A percentile compares a stretch with the other conserved stretches of the same genome.
Evolutionary conservation across 2,888 invertebrate genomes (phyloP).

Genomic region (Azorinus chamasolen): DNA sequence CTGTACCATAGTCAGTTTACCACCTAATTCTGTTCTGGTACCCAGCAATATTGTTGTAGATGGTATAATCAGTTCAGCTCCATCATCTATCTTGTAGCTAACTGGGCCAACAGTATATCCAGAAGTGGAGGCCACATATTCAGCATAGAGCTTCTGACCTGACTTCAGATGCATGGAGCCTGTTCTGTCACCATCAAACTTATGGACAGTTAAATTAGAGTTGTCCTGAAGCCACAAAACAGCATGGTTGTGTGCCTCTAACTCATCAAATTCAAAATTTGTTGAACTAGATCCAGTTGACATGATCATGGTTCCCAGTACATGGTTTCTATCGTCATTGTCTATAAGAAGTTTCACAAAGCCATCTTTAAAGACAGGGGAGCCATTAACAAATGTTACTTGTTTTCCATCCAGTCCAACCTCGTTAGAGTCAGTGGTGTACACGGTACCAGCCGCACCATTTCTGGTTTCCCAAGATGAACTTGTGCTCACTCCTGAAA

Average conservation of each 20-base stretch:
- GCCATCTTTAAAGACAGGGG: constrained; percentile 61
- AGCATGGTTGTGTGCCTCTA: constrained; percentile 75
- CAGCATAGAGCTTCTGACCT: constrained; percentile 71
- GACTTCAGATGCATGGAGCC: constrained; percentile 69
- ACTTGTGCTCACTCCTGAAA: constrained; percentile 34
- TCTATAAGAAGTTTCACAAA: constrained; percentile 69
- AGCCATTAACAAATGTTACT: constrained; percentile 50
- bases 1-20: constrained; percentile 74
- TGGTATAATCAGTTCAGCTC: constrained; percentile 70
- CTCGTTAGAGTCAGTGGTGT: constrained; percentile 66
- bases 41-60: constrained; percentile 75
- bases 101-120: constrained; percentile 79
- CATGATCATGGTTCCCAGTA: constrained; percentile 71
- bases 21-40: constrained; percentile 71
- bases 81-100: constrained; percentile 71
- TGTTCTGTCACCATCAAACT: constrained; percentile 77
- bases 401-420: constrained; percentile 60
- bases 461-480: constrained; percentile 56
- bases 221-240: constrained; percentile 69
- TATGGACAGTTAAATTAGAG: constrained; percentile 70
- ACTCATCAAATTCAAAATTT: constrained; percentile 68
- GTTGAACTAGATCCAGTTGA: constrained; percentile 51
- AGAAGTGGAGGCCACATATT: constrained; percentile 70
- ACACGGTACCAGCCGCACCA: constrained; percentile 75
- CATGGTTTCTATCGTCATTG: constrained; percentile 75